Evolutionary conservation across 2,797 vertebrate species (phyloP).

Genomic region (Gymnocypris eckloni): DNA sequence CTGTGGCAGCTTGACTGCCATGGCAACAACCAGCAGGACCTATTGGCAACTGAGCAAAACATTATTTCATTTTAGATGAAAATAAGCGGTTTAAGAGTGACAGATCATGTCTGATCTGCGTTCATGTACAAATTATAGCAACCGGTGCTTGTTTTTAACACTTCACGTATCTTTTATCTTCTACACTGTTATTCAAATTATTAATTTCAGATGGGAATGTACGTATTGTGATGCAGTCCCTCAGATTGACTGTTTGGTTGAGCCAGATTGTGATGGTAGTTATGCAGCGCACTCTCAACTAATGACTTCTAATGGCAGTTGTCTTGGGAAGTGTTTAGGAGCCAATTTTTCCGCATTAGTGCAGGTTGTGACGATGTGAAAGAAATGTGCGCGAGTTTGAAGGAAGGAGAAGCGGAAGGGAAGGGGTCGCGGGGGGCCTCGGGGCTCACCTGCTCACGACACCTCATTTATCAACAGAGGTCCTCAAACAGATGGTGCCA

Average conservation of each 20-base stretch:
- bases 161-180: conserved; percentile 31
- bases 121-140: neutral
- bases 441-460: conserved; percentile 63
- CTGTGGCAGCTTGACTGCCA: conserved; percentile 38
- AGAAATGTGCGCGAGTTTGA: conserved; percentile 29
- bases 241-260: conserved; percentile 25
- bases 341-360: conserved; percentile 46
- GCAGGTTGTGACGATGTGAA: conserved; percentile 38
- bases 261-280: conserved; percentile 32
- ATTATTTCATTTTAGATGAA: conserved; percentile 23
- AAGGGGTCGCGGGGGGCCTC: conserved; percentile 55
- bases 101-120: neutral
- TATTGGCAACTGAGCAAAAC: conserved; percentile 11
- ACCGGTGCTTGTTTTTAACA: neutral
- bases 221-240: neutral
- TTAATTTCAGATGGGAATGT: conserved; percentile 12
- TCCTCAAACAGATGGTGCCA: conserved; percentile 47
- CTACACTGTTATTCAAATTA: conserved; percentile 20
- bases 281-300: conserved; percentile 43
- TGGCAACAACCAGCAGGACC: conserved; percentile 41
- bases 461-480: conserved; percentile 64
- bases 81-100: conserved; percentile 1
- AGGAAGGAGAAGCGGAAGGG: conserved; percentile 59
- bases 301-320: conserved; percentile 57
- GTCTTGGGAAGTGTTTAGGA: conserved; percentile 48